Evolutionary conservation across 2,113 vertebrate species (phyloP).

Genomic region (Nasalis larvatus): DNA sequence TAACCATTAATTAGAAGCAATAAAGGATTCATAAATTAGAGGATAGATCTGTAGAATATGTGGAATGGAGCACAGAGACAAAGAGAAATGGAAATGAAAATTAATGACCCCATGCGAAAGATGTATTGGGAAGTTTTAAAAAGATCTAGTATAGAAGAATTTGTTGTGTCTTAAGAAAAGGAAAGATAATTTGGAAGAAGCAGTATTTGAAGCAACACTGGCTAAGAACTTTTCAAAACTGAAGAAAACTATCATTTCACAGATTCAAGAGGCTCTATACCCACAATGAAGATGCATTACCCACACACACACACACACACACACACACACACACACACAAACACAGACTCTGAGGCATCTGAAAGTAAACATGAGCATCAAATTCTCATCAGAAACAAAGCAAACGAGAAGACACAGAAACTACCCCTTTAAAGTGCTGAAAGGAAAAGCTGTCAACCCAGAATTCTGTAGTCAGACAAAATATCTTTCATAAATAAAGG

Average conservation of each 20-base stretch:
- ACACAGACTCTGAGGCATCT: not conserved
- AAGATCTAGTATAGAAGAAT: not conserved
- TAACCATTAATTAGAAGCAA: constrained; percentile 31
- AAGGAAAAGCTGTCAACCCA: not conserved
- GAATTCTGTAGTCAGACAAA: not conserved
- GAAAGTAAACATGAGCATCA: not conserved
- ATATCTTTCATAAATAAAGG: not conserved
- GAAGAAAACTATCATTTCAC: not conserved
- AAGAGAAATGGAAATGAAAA: not conserved
- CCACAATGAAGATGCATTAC: not conserved
- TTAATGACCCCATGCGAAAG: not conserved
- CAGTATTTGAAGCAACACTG: not conserved
- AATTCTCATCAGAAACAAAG: not conserved
- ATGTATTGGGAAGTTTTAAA: not conserved
- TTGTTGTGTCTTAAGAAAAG: not conserved
- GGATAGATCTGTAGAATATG: not conserved
- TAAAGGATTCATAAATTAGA: constrained; percentile 1
- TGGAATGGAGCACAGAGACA: not conserved
- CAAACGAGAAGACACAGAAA: not conserved
- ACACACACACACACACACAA: not conserved
- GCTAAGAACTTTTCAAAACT: constrained; percentile 34
- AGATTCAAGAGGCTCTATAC: not conserved
- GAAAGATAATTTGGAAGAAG: constrained; percentile 10
- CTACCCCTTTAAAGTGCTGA: not conserved
- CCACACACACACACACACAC: not conserved